phyloP scores from a whole-genome alignment of 2,797 vertebrate genomes.

The Bucorvus abyssinicus region DNA sequence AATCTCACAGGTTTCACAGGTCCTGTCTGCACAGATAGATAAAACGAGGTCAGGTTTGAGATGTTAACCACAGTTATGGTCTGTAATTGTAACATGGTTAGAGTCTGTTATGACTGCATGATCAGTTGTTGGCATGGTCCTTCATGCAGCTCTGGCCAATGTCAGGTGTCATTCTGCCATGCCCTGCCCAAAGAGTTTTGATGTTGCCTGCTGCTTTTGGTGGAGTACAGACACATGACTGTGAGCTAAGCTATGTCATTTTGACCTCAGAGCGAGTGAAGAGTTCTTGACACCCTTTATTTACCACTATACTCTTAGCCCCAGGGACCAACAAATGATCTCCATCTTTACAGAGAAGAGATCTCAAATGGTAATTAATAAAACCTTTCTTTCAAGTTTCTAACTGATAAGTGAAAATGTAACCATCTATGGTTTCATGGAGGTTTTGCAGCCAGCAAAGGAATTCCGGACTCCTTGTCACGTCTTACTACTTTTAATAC shows the following conservation, averaged over 20 bases:
- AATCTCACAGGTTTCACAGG: not conserved
- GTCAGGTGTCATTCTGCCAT: not conserved
- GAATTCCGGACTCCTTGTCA: not conserved
- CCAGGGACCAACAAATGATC: not conserved
- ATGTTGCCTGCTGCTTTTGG: not conserved
- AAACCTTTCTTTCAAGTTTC: not conserved
- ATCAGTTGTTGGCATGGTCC: rapidly evolving
- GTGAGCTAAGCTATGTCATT: not conserved
- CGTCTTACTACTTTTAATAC: not conserved
- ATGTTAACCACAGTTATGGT: not conserved
- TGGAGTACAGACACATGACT: rapidly evolving
- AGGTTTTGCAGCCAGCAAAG: not conserved
- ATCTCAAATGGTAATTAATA: not conserved
- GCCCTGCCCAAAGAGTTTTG: not conserved
- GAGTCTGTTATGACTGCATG: not conserved
- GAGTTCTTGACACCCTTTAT: not conserved
- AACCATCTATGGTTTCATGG: not conserved
- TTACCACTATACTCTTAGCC: not conserved
- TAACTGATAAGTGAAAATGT: not conserved
- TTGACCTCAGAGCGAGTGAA: not conserved
- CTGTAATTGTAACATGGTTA: not conserved
- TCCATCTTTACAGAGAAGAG: not conserved
- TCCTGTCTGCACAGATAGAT: not conserved
- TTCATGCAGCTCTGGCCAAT: not conserved
- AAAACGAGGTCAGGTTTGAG: not conserved